These are phyloP conservation scores for Nomada hirtipes DNA, from an alignment of 2,888 invertebrate species.

Conservation along the genomic window DNA sequence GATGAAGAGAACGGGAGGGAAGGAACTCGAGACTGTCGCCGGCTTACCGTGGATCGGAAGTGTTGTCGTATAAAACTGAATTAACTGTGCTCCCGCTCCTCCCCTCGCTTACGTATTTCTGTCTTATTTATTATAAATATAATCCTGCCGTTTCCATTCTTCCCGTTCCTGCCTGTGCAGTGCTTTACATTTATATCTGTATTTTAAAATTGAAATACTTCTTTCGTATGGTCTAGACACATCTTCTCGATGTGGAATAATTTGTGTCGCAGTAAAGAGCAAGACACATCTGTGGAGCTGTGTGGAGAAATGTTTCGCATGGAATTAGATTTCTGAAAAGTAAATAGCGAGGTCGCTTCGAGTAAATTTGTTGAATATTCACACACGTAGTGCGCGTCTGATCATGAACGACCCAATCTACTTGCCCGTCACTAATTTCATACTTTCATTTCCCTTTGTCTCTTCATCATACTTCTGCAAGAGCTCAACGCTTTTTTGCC, in stretches of 20 bases:
- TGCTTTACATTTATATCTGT: slow-evolving; percentile 37
- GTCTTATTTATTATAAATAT: slow-evolving; percentile 58
- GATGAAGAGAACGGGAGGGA: slow-evolving; percentile 52
- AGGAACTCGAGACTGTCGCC: slow-evolving; percentile 45
- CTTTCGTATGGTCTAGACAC: slow-evolving; percentile 5
- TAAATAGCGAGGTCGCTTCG: too few species aligned
- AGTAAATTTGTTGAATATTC: too few species aligned
- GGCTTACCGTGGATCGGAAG: slow-evolving; percentile 58
- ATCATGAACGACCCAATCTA: too few species aligned
- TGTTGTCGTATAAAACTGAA: slow-evolving; percentile 61
- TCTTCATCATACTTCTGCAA: too few species aligned
- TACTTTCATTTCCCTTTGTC: too few species aligned
- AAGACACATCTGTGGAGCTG: neutral
- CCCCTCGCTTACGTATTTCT: slow-evolving; percentile 15
- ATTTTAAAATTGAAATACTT: slow-evolving; percentile 14
- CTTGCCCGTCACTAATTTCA: too few species aligned
- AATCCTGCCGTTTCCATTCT: slow-evolving; percentile 21
- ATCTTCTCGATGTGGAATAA: neutral
- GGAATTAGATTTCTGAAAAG: too few species aligned
- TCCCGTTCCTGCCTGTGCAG: neutral
- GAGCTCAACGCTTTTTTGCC: too few species aligned
- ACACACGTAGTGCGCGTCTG: too few species aligned
- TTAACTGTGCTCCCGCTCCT: slow-evolving; percentile 46
- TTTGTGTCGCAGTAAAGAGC: neutral
- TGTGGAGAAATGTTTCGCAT: neutral